Evolutionary conservation across 2,797 vertebrate species (phyloP).

Genomic region (Chelonia mydas): DNA sequence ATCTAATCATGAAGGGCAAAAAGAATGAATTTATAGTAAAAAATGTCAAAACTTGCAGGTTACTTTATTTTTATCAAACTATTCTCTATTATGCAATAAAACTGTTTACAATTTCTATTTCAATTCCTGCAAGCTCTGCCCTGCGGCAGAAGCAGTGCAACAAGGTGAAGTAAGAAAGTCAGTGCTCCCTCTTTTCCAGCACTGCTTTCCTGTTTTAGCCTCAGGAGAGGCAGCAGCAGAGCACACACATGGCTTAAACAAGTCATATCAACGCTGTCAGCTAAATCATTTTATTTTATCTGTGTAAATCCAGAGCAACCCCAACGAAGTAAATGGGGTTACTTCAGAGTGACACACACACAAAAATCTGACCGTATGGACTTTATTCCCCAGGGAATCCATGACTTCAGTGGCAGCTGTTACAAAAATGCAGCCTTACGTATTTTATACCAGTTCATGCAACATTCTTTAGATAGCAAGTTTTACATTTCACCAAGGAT

Average conservation of each 20-base stretch:
- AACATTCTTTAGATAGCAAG: not conserved
- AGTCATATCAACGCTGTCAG: not conserved
- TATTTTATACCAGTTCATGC: not conserved
- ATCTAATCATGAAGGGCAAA: not conserved
- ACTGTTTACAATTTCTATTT: not conserved
- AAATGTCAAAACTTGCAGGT: not conserved
- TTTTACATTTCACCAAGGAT: not conserved
- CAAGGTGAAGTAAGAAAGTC: not conserved
- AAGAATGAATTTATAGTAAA: not conserved
- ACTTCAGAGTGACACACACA: not conserved
- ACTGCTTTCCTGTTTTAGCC: not conserved
- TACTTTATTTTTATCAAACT: not conserved
- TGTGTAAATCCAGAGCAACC: slow-evolving; percentile 12
- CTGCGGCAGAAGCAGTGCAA: not conserved
- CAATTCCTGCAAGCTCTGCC: not conserved
- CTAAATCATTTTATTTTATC: not conserved
- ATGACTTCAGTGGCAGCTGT: not conserved
- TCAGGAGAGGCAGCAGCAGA: not conserved
- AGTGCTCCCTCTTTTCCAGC: not conserved
- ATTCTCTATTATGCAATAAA: not conserved
- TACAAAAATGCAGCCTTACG: not conserved
- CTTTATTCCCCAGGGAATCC: not conserved
- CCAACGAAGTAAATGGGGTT: not conserved
- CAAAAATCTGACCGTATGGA: not conserved
- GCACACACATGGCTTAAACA: not conserved